Evolutionary conservation across 2,888 invertebrate genomes (phyloP).

Genomic region (Trichogramma evanescens): DNA sequence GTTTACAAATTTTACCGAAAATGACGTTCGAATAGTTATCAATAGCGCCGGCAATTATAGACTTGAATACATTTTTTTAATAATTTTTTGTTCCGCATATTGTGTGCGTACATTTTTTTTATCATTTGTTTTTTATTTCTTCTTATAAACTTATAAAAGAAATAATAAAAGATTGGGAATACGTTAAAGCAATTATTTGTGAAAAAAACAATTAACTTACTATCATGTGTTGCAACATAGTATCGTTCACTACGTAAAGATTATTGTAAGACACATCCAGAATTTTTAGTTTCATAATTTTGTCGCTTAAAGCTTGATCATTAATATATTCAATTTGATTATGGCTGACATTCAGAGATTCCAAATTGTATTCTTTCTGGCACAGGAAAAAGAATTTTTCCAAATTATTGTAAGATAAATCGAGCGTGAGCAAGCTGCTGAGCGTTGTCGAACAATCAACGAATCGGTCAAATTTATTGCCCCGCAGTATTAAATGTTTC

Average conservation of each 20-base stretch:
- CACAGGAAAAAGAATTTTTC: slow-evolving; percentile 54
- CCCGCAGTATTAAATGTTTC: slow-evolving; percentile 36
- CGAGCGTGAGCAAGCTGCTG: slow-evolving; percentile 71
- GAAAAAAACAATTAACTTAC: slow-evolving; percentile 24
- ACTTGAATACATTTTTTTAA: background rate
- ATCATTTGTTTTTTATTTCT: background rate
- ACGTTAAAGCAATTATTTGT: background rate
- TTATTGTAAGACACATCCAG: slow-evolving; percentile 41
- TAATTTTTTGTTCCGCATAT: background rate
- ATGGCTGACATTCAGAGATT: slow-evolving; percentile 77
- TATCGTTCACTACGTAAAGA: slow-evolving; percentile 38
- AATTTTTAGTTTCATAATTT: slow-evolving; percentile 35
- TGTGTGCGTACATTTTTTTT: background rate
- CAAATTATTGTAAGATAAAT: slow-evolving; percentile 78
- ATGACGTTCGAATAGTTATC: no score
- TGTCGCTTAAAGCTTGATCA: slow-evolving; percentile 38
- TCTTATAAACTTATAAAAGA: background rate
- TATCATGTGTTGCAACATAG: slow-evolving; percentile 41
- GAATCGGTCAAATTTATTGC: slow-evolving; percentile 41
- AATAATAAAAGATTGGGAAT: background rate
- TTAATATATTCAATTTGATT: slow-evolving; percentile 75
- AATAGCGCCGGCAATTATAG: no score
- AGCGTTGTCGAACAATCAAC: slow-evolving; percentile 58
- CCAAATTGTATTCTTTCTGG: slow-evolving; percentile 76
- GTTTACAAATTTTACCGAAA: background rate